Percentiles rank a stretch among this genome's conserved stretches.
These are phyloP conservation scores for Drosophila punjabiensis DNA, from an alignment of 1,140 invertebrate species.

Conservation along the genomic window DNA sequence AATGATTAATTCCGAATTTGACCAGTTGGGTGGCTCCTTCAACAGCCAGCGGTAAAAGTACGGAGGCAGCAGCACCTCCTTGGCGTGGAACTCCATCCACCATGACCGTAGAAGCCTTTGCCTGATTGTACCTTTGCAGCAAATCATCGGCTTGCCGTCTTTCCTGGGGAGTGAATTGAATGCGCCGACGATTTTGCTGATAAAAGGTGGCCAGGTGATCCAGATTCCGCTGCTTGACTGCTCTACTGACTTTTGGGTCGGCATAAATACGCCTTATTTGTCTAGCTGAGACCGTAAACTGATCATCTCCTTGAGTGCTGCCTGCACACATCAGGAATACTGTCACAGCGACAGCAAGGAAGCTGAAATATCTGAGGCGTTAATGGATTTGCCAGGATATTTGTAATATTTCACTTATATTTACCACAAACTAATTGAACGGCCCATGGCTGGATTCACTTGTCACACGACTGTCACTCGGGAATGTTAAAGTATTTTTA, in stretches of 20 bases:
- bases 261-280: not conserved
- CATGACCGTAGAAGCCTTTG: not conserved
- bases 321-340: not conserved
- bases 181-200: not conserved
- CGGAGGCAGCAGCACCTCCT: not conserved
- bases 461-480: not conserved
- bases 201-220: conserved; percentile 1
- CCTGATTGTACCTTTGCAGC: not conserved
- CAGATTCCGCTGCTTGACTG: not conserved
- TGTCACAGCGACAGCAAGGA: not conserved
- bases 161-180: conserved; percentile 2
- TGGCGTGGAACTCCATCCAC: conserved; percentile 2
- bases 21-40: not conserved
- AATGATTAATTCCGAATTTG: not conserved
- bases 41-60: not conserved
- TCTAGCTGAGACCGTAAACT: not conserved
- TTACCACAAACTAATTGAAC: conserved; percentile 7
- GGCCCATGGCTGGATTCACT: not conserved
- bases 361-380: not conserved
- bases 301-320: conserved; percentile 1
- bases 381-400: too few relatives aligned
- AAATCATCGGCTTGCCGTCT: not conserved
- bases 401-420: not conserved
- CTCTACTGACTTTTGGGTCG: not conserved
- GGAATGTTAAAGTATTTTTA: not conserved